Conservation (phyloP, 2,113 vertebrate species). For the Vimba vimba region DNA sequence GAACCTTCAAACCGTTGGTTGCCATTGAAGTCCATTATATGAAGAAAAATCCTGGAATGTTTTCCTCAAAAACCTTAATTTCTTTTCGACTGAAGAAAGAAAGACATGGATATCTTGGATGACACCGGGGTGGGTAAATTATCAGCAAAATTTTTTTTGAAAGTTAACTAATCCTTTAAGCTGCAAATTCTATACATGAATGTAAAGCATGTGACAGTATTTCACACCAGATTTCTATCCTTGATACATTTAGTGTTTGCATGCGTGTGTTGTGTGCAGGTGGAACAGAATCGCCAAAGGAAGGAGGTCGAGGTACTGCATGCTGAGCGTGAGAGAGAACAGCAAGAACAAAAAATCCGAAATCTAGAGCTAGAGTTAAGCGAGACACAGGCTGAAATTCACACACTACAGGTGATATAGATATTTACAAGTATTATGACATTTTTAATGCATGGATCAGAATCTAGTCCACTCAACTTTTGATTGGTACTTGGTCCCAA, state of each 20-base stretch:
- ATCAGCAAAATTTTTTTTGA: no score
- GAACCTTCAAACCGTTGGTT: no score
- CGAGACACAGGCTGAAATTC: conserved; percentile 65
- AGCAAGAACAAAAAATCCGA: conserved; percentile 62
- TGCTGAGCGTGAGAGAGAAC: conserved; percentile 66
- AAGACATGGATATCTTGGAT: no score
- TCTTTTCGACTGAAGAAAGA: no score
- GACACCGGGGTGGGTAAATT: no score
- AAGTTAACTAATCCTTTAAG: no score
- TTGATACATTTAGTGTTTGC: conserved; percentile 1
- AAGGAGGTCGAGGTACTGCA: conserved; percentile 63
- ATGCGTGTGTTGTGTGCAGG: conserved; percentile 68
- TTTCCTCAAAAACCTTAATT: no score
- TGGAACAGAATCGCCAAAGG: conserved; percentile 71
- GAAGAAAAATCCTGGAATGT: no score
- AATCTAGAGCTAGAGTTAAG: conserved; percentile 69
- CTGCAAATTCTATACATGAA: background rate
- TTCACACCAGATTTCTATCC: background rate
- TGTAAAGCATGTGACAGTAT: conserved; percentile 10
- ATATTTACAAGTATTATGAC: background rate
- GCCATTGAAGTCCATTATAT: no score
- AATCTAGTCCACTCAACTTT: conserved; percentile 30
- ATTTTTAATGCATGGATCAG: conserved; percentile 25
- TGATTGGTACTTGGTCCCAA: background rate
- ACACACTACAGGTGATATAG: conserved; percentile 66